Evolutionary conservation across 2,888 invertebrate genomes (phyloP), one percentile per base, ranked within the genome.

Genomic region (Odontocerum albicorne): DNA sequence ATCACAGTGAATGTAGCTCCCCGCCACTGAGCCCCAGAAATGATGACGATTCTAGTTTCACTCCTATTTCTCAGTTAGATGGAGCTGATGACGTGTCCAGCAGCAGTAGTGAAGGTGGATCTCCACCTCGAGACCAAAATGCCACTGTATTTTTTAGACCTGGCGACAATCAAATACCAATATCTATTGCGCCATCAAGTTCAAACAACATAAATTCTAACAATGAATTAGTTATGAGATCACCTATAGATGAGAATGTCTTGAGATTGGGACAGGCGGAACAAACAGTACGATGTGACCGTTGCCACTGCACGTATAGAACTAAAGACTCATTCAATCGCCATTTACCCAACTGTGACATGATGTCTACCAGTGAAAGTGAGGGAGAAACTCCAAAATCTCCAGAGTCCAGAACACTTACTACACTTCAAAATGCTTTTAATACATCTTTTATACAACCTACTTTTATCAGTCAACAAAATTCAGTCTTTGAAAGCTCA

Each of bases 261-360:
- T 67, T 66, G 1, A 66, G 68, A 38, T 66, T 75, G 31, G 78
- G 78, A 40, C 76, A 79, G 49, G 77, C 79, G 33, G 87, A 88
- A 63, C 83, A 86, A 64, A 88, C 90, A 4, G 92, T 94, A 1
- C 88, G 90, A 65, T 96, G 95, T 70, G 86, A 88, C 63, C 83
- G 90, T 60, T 96, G 95, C 67, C 90, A 90, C 65, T 88, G 93
- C 66, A 91, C 91, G 2, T 92, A 92, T 66, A 79, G 92, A 64
- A 91, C 90, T 43, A 85, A 86, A 60, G 86, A 87, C 56, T 91
- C 91, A 49, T 92, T 87, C 66, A 87, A 90, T 64, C 79, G 90
- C 38, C 92, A 92, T 67, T 73, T 92, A 57, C 79, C 83, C 6
- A 83, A 82, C 17, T 92, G 92, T 67, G 90, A 90, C 64, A 84